phyloP scores from a whole-genome alignment of 2,797 vertebrate genomes.

The Choloepus didactylus region DNA sequence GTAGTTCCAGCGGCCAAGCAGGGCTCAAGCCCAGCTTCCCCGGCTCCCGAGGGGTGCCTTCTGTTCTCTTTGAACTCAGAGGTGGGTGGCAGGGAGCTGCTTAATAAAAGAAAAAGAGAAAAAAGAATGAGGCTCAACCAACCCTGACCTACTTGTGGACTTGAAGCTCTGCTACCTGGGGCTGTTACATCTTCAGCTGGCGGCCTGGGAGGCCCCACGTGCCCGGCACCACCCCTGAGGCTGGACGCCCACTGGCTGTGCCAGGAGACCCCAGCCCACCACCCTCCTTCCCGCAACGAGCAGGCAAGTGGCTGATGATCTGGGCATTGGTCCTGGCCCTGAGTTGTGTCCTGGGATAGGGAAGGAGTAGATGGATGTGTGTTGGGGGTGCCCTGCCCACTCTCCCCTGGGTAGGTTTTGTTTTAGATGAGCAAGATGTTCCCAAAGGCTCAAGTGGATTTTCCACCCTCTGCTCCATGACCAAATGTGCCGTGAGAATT shows the following conservation, averaged over 20 bases:
- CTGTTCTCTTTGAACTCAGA: background rate
- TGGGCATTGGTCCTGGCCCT: background rate
- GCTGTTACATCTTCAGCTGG: background rate
- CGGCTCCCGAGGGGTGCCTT: background rate
- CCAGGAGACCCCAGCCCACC: background rate
- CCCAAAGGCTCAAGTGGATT: constrained; percentile 63
- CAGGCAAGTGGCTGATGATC: background rate
- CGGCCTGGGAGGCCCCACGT: background rate
- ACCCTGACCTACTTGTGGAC: background rate
- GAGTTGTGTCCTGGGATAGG: background rate
- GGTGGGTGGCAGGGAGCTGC: background rate
- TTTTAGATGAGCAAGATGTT: constrained; percentile 68
- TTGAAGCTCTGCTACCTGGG: background rate
- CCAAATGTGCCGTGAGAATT: constrained; percentile 12
- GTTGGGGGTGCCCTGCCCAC: background rate
- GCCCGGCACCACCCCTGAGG: background rate
- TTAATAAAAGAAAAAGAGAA: background rate
- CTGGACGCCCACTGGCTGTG: background rate
- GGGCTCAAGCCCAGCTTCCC: background rate
- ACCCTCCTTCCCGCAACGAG: background rate
- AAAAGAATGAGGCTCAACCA: background rate
- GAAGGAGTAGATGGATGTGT: background rate
- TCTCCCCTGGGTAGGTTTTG: constrained; percentile 27
- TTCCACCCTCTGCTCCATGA: constrained; percentile 19
- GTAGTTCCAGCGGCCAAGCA: background rate